Base-by-base conservation (phyloP, 2,113 vertebrate genomes). In the Halcyon malimbica region DNA sequence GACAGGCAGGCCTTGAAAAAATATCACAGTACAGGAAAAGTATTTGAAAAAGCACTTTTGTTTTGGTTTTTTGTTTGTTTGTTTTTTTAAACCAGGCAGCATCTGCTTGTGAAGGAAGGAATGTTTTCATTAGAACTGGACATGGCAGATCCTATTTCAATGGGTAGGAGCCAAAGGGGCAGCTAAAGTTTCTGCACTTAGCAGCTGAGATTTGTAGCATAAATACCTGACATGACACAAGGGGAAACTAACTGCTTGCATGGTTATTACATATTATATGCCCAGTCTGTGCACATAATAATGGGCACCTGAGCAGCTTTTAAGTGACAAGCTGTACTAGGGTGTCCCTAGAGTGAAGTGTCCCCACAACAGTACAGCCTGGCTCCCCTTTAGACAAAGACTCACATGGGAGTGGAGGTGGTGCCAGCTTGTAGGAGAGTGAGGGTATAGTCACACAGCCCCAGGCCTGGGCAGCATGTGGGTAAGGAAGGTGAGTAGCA, bases 131-230 rank as follows among this genome's bases (percentile, higher is more conserved):
- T 79, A 91, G 39, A 54, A 73, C 24, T 86, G 53, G 48, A 70
- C 42, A 54, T 13, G 9, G 53, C 48, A 85, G 89, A 78, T 94
- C 69, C 42, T 83, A 20, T 91, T 95, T 93, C 95, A 93, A 62
- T n/a, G 57, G 62, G n/a, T 7, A 96, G 62, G 56, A 91, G 21
- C 54, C 88, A n/a, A 94, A 90, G 56, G 33, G 23, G 57, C 73
- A 78, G 83, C 42, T 94, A 39, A 75, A 57, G 60, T 89, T 96
- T 90, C 89, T 53, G 25, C 44, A 41, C 42, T 62, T 84, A 41
- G 87, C 89, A 95, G 59, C 16, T 76, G 48, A 90, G 46, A 89
- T 83, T 56, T 82, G 62, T 35, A 67, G 42, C 62, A 64, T 35
- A 82, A 94, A 82, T 75, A 71, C 39, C 15, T 76, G 53, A 67